Base-by-base conservation (phyloP, 2,888 invertebrate genomes). In the Stenurella melanura region DNA sequence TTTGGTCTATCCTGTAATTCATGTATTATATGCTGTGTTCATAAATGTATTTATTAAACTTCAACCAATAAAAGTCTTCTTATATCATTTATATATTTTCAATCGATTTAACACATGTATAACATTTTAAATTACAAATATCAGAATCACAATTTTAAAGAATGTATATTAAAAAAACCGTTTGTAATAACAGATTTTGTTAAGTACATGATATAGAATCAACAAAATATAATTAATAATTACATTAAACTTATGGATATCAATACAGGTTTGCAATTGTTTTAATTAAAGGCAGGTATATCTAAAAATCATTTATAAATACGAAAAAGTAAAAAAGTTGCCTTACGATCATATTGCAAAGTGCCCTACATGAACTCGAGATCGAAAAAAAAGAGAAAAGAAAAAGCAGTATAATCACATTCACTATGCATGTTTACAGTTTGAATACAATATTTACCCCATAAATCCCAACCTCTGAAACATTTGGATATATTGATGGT, bases 101-200 rank as follows among this genome's bases (percentile, higher is more conserved):
- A 38, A 68, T 67, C 73, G 61, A 66, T 63, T 71, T 74, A 76
- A 76, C 72, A 76, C 72, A 72, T 76, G 71, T 74, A 67, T 72
- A 76, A 71, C 67, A 71, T 76, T 72, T 69, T 74, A 60, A 68
- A 30, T 64, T 70, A 76, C 75, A 76, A 76, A 72, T 76, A 76
- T 76, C 72, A 76, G 72, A 76, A 76, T 76, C 75, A 76, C 75
- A 76, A 63, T 76, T 71, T 76, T 66, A 72, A 60, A 67, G 67
- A 66, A 76, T 75, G 70, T 69, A 69, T 34, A 69, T 69, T 69
- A 70, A 56, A 68, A 60, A 63, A 70, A 70, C 42, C 34, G 18
- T 70, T 60, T 38, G 21, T 69, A 56, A 26, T 38, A 73, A 64
- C 56, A 60, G 54, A 26, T 66, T 64, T 34, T 10, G 54, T 64